These are phyloP conservation scores for Limnephilus marmoratus DNA, from an alignment of 2,888 invertebrate species.

Conservation along the genomic window DNA sequence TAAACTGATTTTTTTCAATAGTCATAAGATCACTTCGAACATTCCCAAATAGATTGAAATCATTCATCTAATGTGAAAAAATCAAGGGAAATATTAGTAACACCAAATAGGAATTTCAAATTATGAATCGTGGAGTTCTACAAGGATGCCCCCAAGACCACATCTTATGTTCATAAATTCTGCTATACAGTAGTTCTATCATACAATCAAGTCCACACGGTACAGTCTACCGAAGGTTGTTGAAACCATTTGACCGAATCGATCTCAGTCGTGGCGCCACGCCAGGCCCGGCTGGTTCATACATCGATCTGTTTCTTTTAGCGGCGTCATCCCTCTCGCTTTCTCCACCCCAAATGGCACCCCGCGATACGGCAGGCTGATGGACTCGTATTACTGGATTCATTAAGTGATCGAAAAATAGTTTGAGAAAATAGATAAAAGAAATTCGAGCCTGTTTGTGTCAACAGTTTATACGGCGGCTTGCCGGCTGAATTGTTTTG, in stretches of 20 bases:
- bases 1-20: no score
- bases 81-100: no score
- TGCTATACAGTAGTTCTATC: background rate
- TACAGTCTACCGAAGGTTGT: background rate
- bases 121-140: background rate
- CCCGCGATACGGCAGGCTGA: background rate
- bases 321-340: background rate
- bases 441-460: background rate
- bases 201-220: background rate
- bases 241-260: no score
- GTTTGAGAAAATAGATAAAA: background rate
- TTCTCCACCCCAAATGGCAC: background rate
- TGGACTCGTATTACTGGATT: background rate
- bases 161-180: background rate
- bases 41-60: no score
- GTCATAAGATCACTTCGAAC: no score
- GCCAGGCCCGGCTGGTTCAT: background rate
- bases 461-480: background rate
- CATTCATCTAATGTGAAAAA: no score
- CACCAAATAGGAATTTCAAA: background rate
- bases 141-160: background rate
- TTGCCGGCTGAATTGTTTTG: background rate
- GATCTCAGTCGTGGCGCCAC: background rate
- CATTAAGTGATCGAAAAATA: background rate
- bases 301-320: slow-evolving; percentile 2